Evolutionary conservation across 2,113 vertebrate genomes (phyloP), one percentile per base, ranked within the genome.

Genomic region (Gadus chalcogrammus): DNA sequence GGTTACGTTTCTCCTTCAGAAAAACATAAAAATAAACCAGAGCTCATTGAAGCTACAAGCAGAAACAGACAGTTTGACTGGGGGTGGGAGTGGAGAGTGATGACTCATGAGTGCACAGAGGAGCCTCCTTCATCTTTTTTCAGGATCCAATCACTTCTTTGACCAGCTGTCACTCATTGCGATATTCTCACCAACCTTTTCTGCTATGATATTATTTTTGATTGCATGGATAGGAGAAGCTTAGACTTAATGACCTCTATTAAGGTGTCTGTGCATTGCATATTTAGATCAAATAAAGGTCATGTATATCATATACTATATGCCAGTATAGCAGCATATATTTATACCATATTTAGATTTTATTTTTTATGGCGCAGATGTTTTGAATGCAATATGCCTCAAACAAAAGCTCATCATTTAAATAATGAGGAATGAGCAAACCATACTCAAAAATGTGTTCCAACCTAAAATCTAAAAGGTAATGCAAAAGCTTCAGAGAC

Each of bases 51-150:
- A 83, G 84, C 76, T 84, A 65, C 73, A 79, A 86, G 78, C 77
- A 79, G 80, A 85, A 83, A 79, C 82, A 88, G 86, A 85, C 79
- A 81, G 79, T 87, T 84, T 83, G 79, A 76, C 73, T 71, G 64
- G 73, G 72, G 77, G 77, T 67, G 80, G 78, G 82, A 77, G 84
- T 83, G 82, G 85, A 78, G 87, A 88, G 84, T 79, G 90, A 91
- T 91, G 90, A 92, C 89, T 91, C 92, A n/a, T 90, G 78, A 86
- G 81, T 85, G 73, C 83, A 82, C 77, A 79, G 81, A 87, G 78
- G 86, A 82, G 78, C 82, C 84, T 85, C 88, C 74, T 83, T 73
- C 76, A 78, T 90, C 84, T 81, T 82, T n/a, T 90, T 90, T 85
- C 87, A 83, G 73, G 87, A 88, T 87, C 89, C 87, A 90, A 88